phyloP scores from a whole-genome alignment of 2,888 invertebrate genomes.

The Drosophila affinis region DNA sequence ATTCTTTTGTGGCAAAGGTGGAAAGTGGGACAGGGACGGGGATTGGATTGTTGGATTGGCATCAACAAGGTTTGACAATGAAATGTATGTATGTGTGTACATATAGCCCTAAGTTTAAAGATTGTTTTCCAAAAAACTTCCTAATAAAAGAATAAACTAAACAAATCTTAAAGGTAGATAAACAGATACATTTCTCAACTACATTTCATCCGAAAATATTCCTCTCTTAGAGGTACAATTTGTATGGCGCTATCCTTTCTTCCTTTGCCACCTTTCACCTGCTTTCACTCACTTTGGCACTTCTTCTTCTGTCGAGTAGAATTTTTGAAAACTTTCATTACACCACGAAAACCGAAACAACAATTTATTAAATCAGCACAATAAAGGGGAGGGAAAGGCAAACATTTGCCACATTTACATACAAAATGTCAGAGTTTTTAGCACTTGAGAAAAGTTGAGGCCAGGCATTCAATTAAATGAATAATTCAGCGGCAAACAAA shows the following conservation, averaged over 20 bases:
- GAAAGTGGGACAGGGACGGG: slow-evolving; percentile 20
- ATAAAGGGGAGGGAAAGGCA: slow-evolving; percentile 20
- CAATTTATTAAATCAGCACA: slow-evolving; percentile 45
- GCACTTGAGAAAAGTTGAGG: slow-evolving; percentile 76
- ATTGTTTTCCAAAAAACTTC: slow-evolving; percentile 13
- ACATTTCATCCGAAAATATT: neutral
- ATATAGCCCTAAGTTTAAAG: neutral
- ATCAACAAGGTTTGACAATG: slow-evolving; percentile 13
- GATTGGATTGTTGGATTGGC: no score
- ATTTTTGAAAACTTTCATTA: slow-evolving; percentile 30
- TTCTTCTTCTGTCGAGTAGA: slow-evolving; percentile 11
- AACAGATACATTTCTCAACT: neutral
- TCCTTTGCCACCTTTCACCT: neutral
- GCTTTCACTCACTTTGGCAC: slow-evolving; percentile 15
- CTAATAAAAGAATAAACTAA: neutral
- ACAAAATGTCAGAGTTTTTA: slow-evolving; percentile 81
- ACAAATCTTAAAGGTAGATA: neutral
- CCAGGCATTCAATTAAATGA: slow-evolving; percentile 50
- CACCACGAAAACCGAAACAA: slow-evolving; percentile 17
- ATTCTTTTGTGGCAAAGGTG: slow-evolving; percentile 37
- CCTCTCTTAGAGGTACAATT: neutral
- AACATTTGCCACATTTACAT: slow-evolving; percentile 75
- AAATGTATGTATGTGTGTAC: neutral
- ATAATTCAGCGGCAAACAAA: slow-evolving; percentile 46
- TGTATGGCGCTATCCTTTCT: neutral